Evolutionary conservation across 2,113 vertebrate species (phyloP).

Genomic region (Glaucomys volans): DNA sequence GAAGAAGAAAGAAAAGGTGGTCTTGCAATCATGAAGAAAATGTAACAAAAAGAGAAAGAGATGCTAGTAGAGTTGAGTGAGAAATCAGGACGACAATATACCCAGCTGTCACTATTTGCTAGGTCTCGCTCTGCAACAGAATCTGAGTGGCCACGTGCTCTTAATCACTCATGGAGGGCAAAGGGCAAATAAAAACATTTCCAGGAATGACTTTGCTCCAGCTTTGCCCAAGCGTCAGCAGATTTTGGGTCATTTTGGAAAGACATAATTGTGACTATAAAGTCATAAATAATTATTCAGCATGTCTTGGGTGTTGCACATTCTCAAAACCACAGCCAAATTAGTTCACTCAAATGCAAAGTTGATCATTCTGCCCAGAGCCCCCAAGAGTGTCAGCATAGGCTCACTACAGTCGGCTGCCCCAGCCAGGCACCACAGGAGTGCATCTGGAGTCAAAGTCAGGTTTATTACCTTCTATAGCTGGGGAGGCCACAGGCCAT

Average conservation of each 20-base stretch:
- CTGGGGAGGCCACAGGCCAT: background rate
- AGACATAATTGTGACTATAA: background rate
- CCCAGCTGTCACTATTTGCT: background rate
- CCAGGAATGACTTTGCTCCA: background rate
- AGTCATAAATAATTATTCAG: no score
- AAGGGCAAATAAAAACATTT: background rate
- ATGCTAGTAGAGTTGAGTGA: background rate
- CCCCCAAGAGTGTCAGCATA: no score
- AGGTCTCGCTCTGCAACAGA: background rate
- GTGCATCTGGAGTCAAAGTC: background rate
- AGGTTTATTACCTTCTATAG: background rate
- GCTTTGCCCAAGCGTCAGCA: background rate
- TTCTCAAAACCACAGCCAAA: no score
- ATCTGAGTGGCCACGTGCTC: background rate
- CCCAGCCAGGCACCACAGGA: background rate
- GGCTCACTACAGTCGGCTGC: no score
- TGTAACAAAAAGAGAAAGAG: background rate
- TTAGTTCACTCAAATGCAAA: no score
- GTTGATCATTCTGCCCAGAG: background rate
- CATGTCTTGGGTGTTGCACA: no score
- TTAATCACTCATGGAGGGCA: background rate
- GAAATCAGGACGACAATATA: background rate
- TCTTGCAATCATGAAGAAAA: background rate
- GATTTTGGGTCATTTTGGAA: background rate
- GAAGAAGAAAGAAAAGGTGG: no score